phyloP scores from a whole-genome alignment of 2,797 vertebrate species.

The Lagocephalus sceleratus region DNA sequence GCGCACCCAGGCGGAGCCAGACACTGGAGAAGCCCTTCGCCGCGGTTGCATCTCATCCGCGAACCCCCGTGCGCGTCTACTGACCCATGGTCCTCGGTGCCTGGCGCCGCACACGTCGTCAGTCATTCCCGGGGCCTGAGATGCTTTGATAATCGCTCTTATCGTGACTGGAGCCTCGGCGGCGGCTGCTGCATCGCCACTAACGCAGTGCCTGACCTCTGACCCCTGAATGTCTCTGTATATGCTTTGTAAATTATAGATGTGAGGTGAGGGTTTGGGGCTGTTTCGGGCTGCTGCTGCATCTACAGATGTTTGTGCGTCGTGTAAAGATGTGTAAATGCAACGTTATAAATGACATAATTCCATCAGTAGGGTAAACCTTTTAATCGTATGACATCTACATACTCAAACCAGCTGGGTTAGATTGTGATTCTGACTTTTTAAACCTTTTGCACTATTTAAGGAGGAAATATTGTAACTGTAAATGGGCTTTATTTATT shows the following conservation, averaged over 20 bases:
- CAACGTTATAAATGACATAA: conserved; percentile 15
- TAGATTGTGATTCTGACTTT: conserved; percentile 7
- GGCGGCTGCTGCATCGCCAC: conserved; percentile 11
- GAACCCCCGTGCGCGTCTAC: conserved; percentile 70
- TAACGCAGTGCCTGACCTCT: conserved; percentile 43
- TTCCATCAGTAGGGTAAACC: conserved; percentile 4
- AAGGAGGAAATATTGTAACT: conserved; percentile 31
- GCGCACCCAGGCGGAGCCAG: conserved; percentile 33
- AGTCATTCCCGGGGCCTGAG: conserved; percentile 35
- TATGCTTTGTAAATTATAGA: conserved; percentile 26
- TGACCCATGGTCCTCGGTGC: conserved; percentile 57
- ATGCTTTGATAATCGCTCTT: conserved; percentile 43
- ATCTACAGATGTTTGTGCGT: conserved; percentile 15
- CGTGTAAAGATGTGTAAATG: conserved; percentile 20
- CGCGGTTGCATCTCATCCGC: conserved; percentile 17
- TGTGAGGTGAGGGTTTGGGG: conserved; percentile 9
- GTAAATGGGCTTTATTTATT: conserved; percentile 65
- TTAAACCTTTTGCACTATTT: conserved; percentile 43
- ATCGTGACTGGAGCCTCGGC: conserved; percentile 24
- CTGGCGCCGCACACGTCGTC: conserved; percentile 27
- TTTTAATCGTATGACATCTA: no score
- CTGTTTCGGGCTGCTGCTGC: conserved; percentile 18
- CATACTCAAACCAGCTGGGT: conserved; percentile 4
- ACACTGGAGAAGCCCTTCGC: conserved; percentile 47
- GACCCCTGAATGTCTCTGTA: conserved; percentile 46